Percentiles rank a stretch among this genome's conserved stretches.
These are phyloP conservation scores for Arrhamphus sclerolepis DNA, from an alignment of 2,797 vertebrate species.

Conservation along the genomic window DNA sequence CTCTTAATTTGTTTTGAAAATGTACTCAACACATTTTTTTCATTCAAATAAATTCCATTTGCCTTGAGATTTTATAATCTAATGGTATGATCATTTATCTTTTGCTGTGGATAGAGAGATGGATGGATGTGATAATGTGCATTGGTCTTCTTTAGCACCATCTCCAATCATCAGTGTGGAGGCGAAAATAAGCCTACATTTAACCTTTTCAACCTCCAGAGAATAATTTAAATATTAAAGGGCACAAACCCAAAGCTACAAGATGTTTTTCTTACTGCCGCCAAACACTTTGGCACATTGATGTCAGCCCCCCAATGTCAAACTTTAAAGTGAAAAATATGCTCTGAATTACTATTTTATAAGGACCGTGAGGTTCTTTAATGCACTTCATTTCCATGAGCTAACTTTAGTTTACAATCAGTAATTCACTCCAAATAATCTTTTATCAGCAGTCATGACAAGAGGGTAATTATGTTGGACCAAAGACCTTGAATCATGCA, in stretches of 20 bases:
- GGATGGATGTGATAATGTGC: neutral
- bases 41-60: conserved; percentile 5
- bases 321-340: conserved; percentile 28
- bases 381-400: conserved; percentile 15
- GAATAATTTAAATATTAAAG: conserved; percentile 13
- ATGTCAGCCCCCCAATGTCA: conserved; percentile 30
- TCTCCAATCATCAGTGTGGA: neutral
- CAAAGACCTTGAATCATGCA: conserved; percentile 24
- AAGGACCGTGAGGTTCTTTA: conserved; percentile 2
- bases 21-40: neutral
- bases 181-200: conserved; percentile 4
- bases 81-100: neutral
- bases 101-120: neutral
- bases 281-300: conserved; percentile 12
- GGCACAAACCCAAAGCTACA: conserved; percentile 14
- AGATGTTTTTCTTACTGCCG: conserved; percentile 17
- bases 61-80: neutral
- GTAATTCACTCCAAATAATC: conserved; percentile 10
- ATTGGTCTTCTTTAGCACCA: neutral
- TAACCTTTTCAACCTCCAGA: conserved; percentile 40
- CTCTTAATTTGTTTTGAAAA: neutral
- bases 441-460: conserved; percentile 11
- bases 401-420: conserved; percentile 18
- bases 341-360: conserved; percentile 15
- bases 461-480: conserved; percentile 21